A percentile compares a stretch with the other conserved stretches of the same genome.
phyloP scores from a whole-genome alignment of 2,888 invertebrate genomes.

The Brenthis hecate region DNA sequence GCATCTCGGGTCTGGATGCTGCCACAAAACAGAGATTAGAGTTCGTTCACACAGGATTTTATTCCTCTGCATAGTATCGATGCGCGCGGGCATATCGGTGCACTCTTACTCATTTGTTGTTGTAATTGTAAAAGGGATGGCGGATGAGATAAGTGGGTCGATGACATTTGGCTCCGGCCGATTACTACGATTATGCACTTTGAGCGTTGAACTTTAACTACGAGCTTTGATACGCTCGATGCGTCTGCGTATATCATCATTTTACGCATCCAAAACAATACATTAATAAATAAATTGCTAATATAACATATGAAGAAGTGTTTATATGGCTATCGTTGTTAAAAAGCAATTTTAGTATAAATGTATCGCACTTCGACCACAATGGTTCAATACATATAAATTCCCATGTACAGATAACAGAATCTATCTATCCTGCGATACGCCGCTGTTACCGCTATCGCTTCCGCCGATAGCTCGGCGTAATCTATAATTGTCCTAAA shows the following conservation, averaged over 20 bases:
- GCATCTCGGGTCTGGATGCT: conserved; percentile 72
- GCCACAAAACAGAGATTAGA: conserved; percentile 80
- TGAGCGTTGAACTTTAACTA: conserved; percentile 79
- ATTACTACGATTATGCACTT: conserved; percentile 82
- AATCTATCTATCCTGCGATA: conserved; percentile 71
- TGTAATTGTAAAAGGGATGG: conserved; percentile 82
- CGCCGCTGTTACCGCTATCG: conserved; percentile 75
- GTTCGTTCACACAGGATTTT: conserved; percentile 83
- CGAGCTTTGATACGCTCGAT: conserved; percentile 58
- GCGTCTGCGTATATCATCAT: conserved; percentile 14
- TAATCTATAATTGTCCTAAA: conserved; percentile 64
- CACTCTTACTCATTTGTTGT: conserved; percentile 82
- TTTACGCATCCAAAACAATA: conserved; percentile 5
- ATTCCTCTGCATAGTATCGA: conserved; percentile 78
- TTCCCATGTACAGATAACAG: conserved; percentile 71
- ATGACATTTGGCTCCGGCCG: conserved; percentile 80
- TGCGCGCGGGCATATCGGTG: conserved; percentile 74
- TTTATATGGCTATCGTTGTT: conserved; percentile 3
- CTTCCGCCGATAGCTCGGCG: conserved; percentile 68
- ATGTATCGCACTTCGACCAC: conserved; percentile 40
- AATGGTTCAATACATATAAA: conserved; percentile 49
- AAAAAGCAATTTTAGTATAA: conserved; percentile 12
- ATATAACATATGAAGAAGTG: not conserved
- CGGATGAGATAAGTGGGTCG: conserved; percentile 82
- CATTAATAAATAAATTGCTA: not conserved